Evolutionary conservation across 2,888 invertebrate species (phyloP), one percentile per base, ranked within the genome.

Genomic region (Yponomeuta cagnagella): DNA sequence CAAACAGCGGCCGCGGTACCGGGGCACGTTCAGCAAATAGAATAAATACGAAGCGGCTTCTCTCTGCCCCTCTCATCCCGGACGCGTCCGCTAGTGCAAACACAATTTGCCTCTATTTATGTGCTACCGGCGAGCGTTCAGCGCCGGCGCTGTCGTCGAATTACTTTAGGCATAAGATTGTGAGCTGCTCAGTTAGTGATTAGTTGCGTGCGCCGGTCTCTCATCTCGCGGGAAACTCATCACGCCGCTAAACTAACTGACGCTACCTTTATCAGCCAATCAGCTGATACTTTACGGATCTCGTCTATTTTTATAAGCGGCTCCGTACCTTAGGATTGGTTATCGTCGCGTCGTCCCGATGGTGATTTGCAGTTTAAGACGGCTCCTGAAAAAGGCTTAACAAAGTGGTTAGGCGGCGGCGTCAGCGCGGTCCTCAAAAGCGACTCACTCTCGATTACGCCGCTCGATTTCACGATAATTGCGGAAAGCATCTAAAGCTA

Each of bases 1-100:
- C 88, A 89, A 91, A 89, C 87, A 89, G 85, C 80, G 84, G 77
- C 86, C 84, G 84, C 82, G 82, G 83, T 82, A 81, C 79, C 80
- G 85, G 82, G 80, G 89, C 91, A 91, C 91, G 90, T 90, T 90
- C 90, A 78, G 82, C 85, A 90, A 90, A 91, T 90, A 89, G 86
- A 90, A 88, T 90, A 88, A 90, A 89, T 90, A 89, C 85, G 84
- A 79, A 80, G 81, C 81, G 74, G 76, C 82, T 82, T 69, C 70
- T 69, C 80, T 74, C 70, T 73, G 70, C 72, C 69, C 81, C 80
- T 80, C 77, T 79, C 79, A 76, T 77, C 78, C 77, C 77, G 80
- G 77, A 78, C 80, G 78, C 75, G 77, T 76, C 82, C 80, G 80
- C 82, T 82, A 82, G 77, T 79, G 81, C 85, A 89, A 90, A 90